Evolutionary conservation across 1,140 invertebrate genomes (phyloP).

Genomic region (Sminthurides bifidus): DNA sequence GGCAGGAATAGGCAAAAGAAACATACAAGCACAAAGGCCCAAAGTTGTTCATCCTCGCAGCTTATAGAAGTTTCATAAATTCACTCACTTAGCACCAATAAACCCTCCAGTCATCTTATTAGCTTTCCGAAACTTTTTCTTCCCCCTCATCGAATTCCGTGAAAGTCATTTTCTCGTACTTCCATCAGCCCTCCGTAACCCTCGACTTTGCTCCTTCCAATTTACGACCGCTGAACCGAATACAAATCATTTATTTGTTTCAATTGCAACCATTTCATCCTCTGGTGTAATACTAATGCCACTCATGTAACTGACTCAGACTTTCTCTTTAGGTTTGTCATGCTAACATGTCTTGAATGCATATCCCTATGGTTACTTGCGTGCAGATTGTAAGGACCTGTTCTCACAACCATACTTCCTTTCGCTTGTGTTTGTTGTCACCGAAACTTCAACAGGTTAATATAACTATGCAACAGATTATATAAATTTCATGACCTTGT

Average conservation of each 20-base stretch:
- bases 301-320: too few relatives aligned
- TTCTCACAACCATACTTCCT: too few relatives aligned
- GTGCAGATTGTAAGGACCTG: too few relatives aligned
- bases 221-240: not conserved
- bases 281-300: too few relatives aligned
- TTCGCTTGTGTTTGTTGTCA: too few relatives aligned
- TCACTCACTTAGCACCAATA: slow-evolving; percentile 9
- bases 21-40: too few relatives aligned
- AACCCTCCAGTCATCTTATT: slow-evolving; percentile 12
- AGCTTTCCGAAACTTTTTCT: slow-evolving; percentile 1
- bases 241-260: slow-evolving; percentile 12
- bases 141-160: not conserved
- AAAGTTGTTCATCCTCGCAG: slow-evolving; percentile 6
- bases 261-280: not conserved
- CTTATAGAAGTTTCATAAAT: slow-evolving; percentile 9
- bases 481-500: too few relatives aligned
- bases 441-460: too few relatives aligned
- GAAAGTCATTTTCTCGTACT: not conserved
- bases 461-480: too few relatives aligned
- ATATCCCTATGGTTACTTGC: too few relatives aligned
- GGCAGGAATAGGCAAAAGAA: not conserved
- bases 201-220: not conserved
- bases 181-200: not conserved
- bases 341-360: too few relatives aligned
- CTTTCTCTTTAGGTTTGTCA: too few relatives aligned